A percentile compares a stretch with the other conserved stretches of the same genome.
Conservation (phyloP, 1,140 invertebrate species). For the Drosophila sturtevanti region DNA sequence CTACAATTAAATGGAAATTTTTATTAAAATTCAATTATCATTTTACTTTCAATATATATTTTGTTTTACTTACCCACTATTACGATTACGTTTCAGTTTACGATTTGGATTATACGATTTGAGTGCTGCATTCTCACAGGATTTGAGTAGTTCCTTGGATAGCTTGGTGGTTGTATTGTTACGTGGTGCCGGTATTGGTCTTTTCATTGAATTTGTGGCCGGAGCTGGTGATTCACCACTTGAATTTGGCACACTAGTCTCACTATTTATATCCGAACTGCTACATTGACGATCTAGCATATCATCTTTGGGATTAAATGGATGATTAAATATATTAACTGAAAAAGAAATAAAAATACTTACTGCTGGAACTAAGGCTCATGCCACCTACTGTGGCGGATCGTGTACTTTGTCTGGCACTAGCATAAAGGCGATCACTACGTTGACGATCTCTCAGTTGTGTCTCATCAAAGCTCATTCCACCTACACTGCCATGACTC, state of each 20-base stretch:
- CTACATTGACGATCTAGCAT: conserved; percentile 75
- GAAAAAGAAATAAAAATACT: neutral
- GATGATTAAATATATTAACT: neutral
- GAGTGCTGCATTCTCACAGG: conserved; percentile 67
- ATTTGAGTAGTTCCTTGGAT: conserved; percentile 68
- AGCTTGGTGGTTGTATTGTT: conserved; percentile 44
- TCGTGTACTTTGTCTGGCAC: conserved; percentile 70
- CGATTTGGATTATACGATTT: conserved; percentile 82
- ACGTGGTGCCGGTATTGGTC: conserved; percentile 71
- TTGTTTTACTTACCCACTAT: conserved; percentile 67
- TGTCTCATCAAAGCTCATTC: conserved; percentile 78
- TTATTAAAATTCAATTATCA: neutral
- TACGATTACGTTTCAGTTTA: conserved; percentile 78
- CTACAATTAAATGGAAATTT: conserved; percentile 17
- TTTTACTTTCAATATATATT: neutral
- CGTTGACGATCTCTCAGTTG: conserved; percentile 69
- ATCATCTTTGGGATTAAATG: conserved; percentile 45
- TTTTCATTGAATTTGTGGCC: conserved; percentile 72
- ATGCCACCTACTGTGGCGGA: conserved; percentile 61
- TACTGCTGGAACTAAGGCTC: conserved; percentile 71
- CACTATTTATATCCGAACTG: conserved; percentile 67
- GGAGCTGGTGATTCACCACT: conserved; percentile 63
- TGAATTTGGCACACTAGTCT: conserved; percentile 72
- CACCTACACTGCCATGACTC: conserved; percentile 74
- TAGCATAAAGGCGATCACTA: conserved; percentile 71